Evolutionary conservation across 2,113 vertebrate species (phyloP).

Genomic region (Atrichornis clamosus): DNA sequence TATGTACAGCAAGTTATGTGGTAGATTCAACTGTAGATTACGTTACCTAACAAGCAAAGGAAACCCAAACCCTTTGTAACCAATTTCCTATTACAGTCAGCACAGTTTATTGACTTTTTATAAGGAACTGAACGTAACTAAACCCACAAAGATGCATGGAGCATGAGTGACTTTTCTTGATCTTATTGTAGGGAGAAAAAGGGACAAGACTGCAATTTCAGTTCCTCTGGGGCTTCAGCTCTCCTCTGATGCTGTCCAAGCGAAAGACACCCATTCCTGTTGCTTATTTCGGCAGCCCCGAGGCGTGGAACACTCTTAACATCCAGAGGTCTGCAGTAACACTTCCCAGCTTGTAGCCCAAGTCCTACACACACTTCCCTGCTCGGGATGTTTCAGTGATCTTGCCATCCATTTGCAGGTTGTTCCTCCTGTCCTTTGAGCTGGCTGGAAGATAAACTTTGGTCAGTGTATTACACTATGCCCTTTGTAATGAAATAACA

Average conservation of each 20-base stretch:
- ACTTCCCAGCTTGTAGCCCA: not conserved
- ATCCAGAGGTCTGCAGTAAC: too few species aligned
- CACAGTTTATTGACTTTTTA: not conserved
- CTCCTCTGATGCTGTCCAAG: not conserved
- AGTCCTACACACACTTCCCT: not conserved
- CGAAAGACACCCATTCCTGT: not conserved
- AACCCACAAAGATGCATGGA: accelerated
- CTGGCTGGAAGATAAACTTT: slow-evolving; percentile 59
- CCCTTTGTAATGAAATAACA: slow-evolving; percentile 67
- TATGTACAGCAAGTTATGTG: not conserved
- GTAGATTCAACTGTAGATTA: not conserved
- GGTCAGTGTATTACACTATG: slow-evolving; percentile 45
- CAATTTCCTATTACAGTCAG: not conserved
- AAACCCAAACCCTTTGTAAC: not conserved
- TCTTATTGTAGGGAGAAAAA: not conserved
- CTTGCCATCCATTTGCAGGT: not conserved
- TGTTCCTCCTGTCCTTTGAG: slow-evolving; percentile 18
- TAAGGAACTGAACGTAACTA: not conserved
- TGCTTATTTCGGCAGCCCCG: accelerated
- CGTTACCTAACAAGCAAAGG: not conserved
- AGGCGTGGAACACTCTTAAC: not conserved
- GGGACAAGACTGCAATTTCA: not conserved
- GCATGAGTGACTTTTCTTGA: not conserved
- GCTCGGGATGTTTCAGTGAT: not conserved
- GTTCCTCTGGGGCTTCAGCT: not conserved